Evolutionary conservation across 2,888 invertebrate species (phyloP), one percentile per base, ranked within the genome.

Genomic region (Torymus auratus): DNA sequence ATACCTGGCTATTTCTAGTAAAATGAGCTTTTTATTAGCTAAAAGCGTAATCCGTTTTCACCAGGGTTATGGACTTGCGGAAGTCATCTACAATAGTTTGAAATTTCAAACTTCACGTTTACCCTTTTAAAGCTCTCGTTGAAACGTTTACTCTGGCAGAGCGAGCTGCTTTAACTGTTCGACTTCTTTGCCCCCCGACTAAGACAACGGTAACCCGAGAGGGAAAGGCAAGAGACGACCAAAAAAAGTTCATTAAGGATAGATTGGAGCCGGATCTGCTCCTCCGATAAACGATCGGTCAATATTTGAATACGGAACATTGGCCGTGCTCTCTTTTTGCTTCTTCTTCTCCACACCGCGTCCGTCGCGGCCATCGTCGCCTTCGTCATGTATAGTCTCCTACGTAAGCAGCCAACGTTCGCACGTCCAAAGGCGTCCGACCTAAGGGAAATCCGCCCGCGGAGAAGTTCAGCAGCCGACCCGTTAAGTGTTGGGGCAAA

Each of bases 221-320:
- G 20, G 64, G 53, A n/a, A 11, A 13, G 41, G 41, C 60, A 55
- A 11, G 20, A 58, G 53, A n/a, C 4, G 11, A 50, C 12, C 7
- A 28, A 64, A 73, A 73, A 71, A 69, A 67, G 60, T 78, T 60
- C 65, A 71, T 81, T 50, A 68, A 78, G 76, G 60, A 64, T 60
- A 61, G 76, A 76, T 81, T 60, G 86, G 76, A 80, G 75, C 72
- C 61, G 41, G 41, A 41, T 82, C 76, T 80, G 55, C 85, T 72
- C 84, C 85, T 83, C 87, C 88, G 88, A 88, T 89, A 87, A 89
- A 89, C 87, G 88, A 82, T 88, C 85, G 85, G 88, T 88, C 88
- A 89, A 89, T 89, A 89, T 89, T 89, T 89, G 87, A 85, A 83
- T 85, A 77, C 15, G 65, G 56, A 72, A 81, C 75, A 78, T 80